Evolutionary conservation across 2,797 vertebrate species (phyloP), one percentile per base, ranked within the genome.

Genomic region (Australoheros facetus): DNA sequence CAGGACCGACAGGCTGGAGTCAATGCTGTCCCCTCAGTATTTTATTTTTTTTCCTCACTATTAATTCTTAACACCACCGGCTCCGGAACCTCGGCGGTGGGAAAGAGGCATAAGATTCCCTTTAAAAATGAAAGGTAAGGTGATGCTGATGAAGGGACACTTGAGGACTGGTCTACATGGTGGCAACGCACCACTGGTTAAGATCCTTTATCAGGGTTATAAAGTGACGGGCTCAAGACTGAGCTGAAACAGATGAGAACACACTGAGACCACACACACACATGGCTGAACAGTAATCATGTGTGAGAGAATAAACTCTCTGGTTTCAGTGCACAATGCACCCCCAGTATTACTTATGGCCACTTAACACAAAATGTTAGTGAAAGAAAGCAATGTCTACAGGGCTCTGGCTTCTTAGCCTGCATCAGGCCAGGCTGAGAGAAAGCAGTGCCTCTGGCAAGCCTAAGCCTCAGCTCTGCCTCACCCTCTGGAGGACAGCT

Each of bases 311-410:
- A 77, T 71, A 78, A 83, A 83, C 57, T 83, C 55, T 73, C 57
- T 64, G 79, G 80, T 80, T 82, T 74, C 57, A 56, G 62, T 87
- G 42, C 75, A 87, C 79, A 83, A 21, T 78, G 48, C 59, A 85
- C 81, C 83, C 70, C 81, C 64, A 73, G 73, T 58, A 69, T 84
- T 88, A 87, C 90, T 91, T 90, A 88, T 82, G 87, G 84, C 84
- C 84, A 87, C 79, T 92, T 87, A 89, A 85, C 78, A 82, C 60
- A 80, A 85, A 89, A 79, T 88, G 84, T 90, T 87, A 72, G 62
- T 78, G 88, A 91, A 89, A 87, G 80, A 89, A 77, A 86, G 74
- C 39, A 16, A 56, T 85, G 81, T 73, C 82, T 74, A 34, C 21
- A 56, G 71, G 84, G 79, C 51, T 6, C 53, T 14, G 42, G 69